Evolutionary conservation across 1,140 invertebrate species (phyloP).

Genomic region (Drosophila ohnishii): DNA sequence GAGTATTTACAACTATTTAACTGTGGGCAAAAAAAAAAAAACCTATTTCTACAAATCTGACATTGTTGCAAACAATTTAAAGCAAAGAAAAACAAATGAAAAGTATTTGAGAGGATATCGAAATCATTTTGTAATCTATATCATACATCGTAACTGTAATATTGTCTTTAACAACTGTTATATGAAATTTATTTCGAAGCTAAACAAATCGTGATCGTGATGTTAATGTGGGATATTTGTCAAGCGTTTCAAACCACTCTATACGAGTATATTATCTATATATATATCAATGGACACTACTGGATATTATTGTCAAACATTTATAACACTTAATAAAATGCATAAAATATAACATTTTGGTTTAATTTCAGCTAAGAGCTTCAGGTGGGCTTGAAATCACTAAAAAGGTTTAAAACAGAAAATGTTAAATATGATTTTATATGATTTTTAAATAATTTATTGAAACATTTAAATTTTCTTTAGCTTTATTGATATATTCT

Average conservation of each 20-base stretch:
- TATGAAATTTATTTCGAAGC: constrained; percentile 44
- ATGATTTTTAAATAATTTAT: background rate
- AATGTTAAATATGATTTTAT: background rate
- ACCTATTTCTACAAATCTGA: constrained; percentile 28
- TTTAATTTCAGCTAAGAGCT: background rate
- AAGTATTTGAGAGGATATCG: constrained; percentile 47
- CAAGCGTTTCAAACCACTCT: constrained; percentile 40
- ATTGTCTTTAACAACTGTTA: constrained; percentile 55
- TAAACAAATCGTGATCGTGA: constrained; percentile 55
- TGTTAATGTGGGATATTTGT: constrained; percentile 52
- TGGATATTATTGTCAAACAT: constrained; percentile 21
- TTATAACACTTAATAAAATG: constrained; percentile 28
- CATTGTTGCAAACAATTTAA: constrained; percentile 63
- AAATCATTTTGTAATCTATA: constrained; percentile 43
- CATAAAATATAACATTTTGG: background rate
- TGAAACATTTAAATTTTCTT: background rate
- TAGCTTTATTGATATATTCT: background rate
- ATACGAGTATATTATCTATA: constrained; percentile 30
- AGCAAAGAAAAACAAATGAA: constrained; percentile 7
- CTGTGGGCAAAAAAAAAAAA: constrained; percentile 36
- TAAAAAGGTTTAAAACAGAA: background rate
- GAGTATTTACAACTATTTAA: constrained; percentile 46
- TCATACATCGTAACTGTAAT: constrained; percentile 27
- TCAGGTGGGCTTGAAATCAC: too few relatives aligned
- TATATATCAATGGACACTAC: constrained; percentile 16